phyloP scores from a whole-genome alignment of 2,797 vertebrate species.

The Pristis pectinata region DNA sequence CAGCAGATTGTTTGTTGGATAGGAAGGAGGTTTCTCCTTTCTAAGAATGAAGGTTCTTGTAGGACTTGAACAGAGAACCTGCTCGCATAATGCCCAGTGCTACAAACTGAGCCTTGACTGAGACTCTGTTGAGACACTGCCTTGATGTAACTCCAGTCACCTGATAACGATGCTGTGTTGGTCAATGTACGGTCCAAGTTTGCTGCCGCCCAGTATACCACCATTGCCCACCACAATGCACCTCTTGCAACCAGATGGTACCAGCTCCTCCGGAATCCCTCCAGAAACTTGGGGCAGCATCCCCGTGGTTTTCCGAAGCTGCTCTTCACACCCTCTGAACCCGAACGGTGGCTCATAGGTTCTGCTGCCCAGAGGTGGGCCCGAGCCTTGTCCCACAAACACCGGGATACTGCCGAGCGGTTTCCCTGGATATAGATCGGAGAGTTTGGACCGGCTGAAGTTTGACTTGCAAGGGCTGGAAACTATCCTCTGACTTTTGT shows the following conservation, averaged over 20 bases:
- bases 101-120: too few species aligned
- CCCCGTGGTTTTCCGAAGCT: slow-evolving; percentile 50
- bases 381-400: slow-evolving; percentile 53
- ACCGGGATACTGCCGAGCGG: slow-evolving; percentile 56
- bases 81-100: too few species aligned
- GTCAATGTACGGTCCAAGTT: slow-evolving; percentile 66
- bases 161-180: slow-evolving; percentile 65
- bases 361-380: slow-evolving; percentile 7
- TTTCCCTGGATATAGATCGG: slow-evolving; percentile 44
- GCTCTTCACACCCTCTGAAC: slow-evolving; percentile 57
- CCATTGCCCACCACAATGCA: slow-evolving; percentile 68
- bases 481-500: slow-evolving; percentile 55
- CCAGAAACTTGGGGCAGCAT: slow-evolving; percentile 50
- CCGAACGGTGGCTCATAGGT: slow-evolving; percentile 57
- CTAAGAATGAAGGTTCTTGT: too few species aligned
- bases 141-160: slow-evolving; percentile 42
- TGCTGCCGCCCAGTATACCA: slow-evolving; percentile 60
- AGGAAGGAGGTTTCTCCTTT: too few species aligned
- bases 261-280: slow-evolving; percentile 47
- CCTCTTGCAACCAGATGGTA: slow-evolving; percentile 47
- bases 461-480: slow-evolving; percentile 50
- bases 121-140: too few species aligned
- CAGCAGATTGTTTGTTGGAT: too few species aligned
- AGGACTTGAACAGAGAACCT: too few species aligned
- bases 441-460: slow-evolving; percentile 52